These are phyloP conservation scores for Drosophila sproati DNA, from an alignment of 1,140 invertebrate species.

Conservation along the genomic window DNA sequence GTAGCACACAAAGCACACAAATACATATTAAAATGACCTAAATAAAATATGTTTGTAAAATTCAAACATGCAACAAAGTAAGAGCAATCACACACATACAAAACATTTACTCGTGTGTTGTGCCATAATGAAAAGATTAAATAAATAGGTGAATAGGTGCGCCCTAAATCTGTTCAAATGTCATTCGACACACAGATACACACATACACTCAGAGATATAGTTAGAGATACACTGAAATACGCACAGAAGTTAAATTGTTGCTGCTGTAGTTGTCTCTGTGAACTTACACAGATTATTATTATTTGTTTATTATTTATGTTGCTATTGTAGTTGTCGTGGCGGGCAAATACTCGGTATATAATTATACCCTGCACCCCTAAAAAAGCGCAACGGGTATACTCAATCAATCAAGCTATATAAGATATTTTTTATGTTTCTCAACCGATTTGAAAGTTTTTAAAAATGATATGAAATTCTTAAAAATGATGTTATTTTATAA, in stretches of 20 bases:
- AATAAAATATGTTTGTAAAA: slow-evolving; percentile 48
- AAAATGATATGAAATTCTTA: no score
- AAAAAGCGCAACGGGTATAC: not conserved
- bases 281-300: slow-evolving; percentile 43
- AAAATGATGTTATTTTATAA: no score
- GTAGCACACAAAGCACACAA: slow-evolving; percentile 12
- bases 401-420: no score
- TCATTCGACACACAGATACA: slow-evolving; percentile 19
- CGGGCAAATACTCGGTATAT: slow-evolving; percentile 32
- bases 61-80: slow-evolving; percentile 70
- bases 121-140: slow-evolving; percentile 65
- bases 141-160: slow-evolving; percentile 75
- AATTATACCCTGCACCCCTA: slow-evolving; percentile 21
- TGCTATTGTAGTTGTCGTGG: slow-evolving; percentile 3
- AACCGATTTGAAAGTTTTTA: not conserved
- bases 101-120: slow-evolving; percentile 28
- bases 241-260: slow-evolving; percentile 45
- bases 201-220: slow-evolving; percentile 8
- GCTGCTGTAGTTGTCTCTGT: slow-evolving; percentile 39
- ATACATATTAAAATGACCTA: slow-evolving; percentile 59
- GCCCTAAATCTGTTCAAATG: slow-evolving; percentile 67
- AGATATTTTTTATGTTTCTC: no score
- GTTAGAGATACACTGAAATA: slow-evolving; percentile 6
- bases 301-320: slow-evolving; percentile 17
- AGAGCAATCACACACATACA: slow-evolving; percentile 44